Conservation (phyloP, 2,888 invertebrate genomes). For the Pristionchus maxplancki region DNA sequence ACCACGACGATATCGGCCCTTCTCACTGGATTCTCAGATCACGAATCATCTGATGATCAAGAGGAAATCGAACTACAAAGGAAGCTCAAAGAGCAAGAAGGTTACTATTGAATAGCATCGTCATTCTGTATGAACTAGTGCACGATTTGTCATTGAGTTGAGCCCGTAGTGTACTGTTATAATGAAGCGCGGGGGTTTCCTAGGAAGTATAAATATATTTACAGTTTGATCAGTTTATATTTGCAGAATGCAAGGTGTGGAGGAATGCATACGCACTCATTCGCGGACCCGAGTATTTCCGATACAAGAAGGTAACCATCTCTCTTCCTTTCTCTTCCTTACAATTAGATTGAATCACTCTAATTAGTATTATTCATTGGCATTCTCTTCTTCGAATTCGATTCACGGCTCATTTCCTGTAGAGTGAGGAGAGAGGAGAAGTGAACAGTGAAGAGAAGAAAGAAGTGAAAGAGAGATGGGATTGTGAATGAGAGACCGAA, state of each 20-base stretch:
- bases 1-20: constrained; percentile 30
- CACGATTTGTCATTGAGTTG: not conserved
- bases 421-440: not conserved
- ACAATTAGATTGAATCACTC: not conserved
- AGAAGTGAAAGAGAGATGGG: not conserved
- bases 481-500: not conserved
- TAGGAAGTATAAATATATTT: not conserved
- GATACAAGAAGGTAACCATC: constrained; percentile 84
- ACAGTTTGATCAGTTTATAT: not conserved
- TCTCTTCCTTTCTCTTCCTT: no score
- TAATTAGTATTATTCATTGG: constrained; percentile 6
- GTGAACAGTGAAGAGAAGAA: not conserved
- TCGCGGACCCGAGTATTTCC: constrained; percentile 95
- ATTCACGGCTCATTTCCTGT: constrained; percentile 18
- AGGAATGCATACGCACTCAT: constrained; percentile 95
- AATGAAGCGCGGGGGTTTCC: not conserved
- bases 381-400: not conserved
- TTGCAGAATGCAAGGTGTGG: constrained; percentile 92
- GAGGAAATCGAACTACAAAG: constrained; percentile 71
- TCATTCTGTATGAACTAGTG: not conserved
- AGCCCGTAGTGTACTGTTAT: not conserved
- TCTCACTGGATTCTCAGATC: constrained; percentile 32
- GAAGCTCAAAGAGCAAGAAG: constrained; percentile 63
- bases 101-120: constrained; percentile 46
- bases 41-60: constrained; percentile 67